These are phyloP conservation scores for Tuberolachnus salignus DNA, from an alignment of 2,888 invertebrate genomes.

Conservation along the genomic window DNA sequence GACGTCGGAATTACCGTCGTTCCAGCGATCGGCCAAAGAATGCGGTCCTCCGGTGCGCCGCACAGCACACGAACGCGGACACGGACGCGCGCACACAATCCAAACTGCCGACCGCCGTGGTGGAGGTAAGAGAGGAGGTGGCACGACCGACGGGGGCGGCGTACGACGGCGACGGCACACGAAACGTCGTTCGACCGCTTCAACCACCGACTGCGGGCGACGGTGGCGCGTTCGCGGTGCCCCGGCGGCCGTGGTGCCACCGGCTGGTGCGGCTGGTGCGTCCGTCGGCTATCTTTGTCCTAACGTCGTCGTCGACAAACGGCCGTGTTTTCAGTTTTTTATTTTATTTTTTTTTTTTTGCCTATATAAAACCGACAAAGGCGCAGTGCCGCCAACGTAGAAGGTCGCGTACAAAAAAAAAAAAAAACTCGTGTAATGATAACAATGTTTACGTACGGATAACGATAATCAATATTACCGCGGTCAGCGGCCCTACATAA, in stretches of 20 bases:
- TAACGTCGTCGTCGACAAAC: too few species aligned
- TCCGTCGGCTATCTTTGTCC: too few species aligned
- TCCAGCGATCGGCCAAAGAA: slow-evolving; percentile 37
- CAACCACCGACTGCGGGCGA: neutral
- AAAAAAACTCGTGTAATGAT: too few species aligned
- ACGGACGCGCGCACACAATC: neutral
- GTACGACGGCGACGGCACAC: neutral
- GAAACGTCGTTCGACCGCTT: neutral
- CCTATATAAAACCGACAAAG: slow-evolving; percentile 1
- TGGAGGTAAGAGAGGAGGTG: too few species aligned
- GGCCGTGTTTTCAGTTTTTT: too few species aligned
- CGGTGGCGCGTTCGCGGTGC: neutral
- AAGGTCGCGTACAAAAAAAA: neutral
- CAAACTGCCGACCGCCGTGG: too few species aligned
- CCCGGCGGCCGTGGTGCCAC: neutral
- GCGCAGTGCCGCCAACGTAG: slow-evolving; percentile 1
- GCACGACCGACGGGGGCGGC: neutral
- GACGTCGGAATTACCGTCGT: slow-evolving; percentile 17
- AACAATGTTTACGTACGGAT: too few species aligned
- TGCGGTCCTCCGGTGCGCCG: slow-evolving; percentile 20
- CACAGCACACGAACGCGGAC: slow-evolving; percentile 1
- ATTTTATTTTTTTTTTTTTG: neutral
- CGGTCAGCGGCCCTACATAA: too few species aligned
- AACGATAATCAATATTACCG: too few species aligned
- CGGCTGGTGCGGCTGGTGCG: neutral